Evolutionary conservation across 2,113 vertebrate species (phyloP), one percentile per base, ranked within the genome.

Genomic region (Orientallactaga bullata): DNA sequence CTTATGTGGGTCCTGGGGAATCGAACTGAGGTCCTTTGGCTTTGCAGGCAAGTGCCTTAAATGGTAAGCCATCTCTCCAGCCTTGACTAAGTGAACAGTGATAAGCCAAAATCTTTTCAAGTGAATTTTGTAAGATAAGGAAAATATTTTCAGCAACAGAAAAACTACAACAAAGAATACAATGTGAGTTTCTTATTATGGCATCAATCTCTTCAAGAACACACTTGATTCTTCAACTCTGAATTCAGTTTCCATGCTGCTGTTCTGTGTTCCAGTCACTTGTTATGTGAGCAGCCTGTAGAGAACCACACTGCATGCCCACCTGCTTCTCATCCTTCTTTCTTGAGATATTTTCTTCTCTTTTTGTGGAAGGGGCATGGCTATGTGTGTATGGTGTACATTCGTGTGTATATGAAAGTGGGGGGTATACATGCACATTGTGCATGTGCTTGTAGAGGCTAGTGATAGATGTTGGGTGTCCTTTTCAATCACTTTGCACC

Each of bases 301-400:
- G 11, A 30, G 26, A 8, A 24, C 30, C 18, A 4, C 4, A 12
- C 26, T 74, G 23, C 42, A 0, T n/a, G 1, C 6, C 1, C 12
- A 30, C 12, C 23, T 24, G n/a, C 47, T 69, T 85, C 9, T 21
- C 30, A 20, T 9, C 12, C 16, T 23, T 82, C 60, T 12, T 77
- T 16, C 55, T 55, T 55, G 15, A 55, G 55, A 16, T 55, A 12
- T 55, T 55, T 16, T 55, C 7, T 55, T 55, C 55, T 10, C 15
- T 55, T 55, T 55, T 16, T 55, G 42, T 55, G 55, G 55, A 12
- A 13, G 15, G 15, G 12, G 12, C 15, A 55, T 55, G 55, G n/a
- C n/a, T n/a, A n/a, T n/a, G n/a, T n/a, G n/a, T n/a, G n/a, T n/a
- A n/a, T n/a, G n/a, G 51, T 51, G 51, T 51, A 12, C 12, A 12